Base-by-base conservation (phyloP, 1,140 invertebrate species). In the Brachystomella parvula region DNA sequence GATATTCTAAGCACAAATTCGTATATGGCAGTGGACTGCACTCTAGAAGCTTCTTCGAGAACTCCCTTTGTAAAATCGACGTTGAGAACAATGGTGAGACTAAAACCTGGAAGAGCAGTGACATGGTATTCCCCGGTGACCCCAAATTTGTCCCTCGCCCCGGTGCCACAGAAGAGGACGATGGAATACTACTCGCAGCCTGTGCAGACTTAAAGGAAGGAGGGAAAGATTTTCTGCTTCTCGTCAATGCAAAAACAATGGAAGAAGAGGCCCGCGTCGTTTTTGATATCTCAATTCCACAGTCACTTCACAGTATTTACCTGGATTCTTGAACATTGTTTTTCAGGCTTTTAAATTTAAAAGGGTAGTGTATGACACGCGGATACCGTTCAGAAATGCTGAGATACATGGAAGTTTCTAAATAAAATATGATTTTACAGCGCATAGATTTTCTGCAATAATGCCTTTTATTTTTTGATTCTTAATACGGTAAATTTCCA, bases 181-280 rank as follows among this genome's bases (percentile, higher is more conserved):
- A 78, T 66, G 78, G 74, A 2, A 33, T 76, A 21, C 56, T 76
- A 12, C 47, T 76, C 2, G 61, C 71, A 3, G 53, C 68, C 60
- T 68, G 75, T 24, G 67, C 69, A 0, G 69, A 71, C 26, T 30
- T 60, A 12, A 68, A 53, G 59, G 73, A 74, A 3, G 69, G 70
- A 24, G 67, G 73, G 24, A 68, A 73, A 30, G 74, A 78, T 67
- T 80, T 76, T 64, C 58, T 81, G 12, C 49, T 79, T 24, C 67
- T 81, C 26, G 67, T 81, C 49, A 75, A 81, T 67, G 78, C 77
- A 3, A 71, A 73, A 61, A 76, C 70, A 9, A 74, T 81, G 70
- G 75, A 64, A n/a, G 79, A 81, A 71, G 56, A 81, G 0, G 79
- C 75, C 1, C 56, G 78, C 53, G 79, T 78, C 1, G 68, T 73